Conservation (phyloP, 2,113 vertebrate genomes). For the Myocastor coypus region DNA sequence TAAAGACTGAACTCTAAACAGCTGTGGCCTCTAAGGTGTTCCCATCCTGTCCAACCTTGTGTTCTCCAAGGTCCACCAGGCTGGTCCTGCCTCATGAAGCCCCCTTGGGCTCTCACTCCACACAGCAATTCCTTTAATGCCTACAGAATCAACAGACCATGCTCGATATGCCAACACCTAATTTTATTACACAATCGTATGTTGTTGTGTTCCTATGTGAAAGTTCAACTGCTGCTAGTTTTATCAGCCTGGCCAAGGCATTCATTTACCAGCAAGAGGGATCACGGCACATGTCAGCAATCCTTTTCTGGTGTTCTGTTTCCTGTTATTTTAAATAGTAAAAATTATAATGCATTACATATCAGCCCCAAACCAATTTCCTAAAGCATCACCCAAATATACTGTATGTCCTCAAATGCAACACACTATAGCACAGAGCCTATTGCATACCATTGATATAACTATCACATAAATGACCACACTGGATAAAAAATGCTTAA, state of each 20-base stretch:
- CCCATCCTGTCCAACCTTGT: background rate
- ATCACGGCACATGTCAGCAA: background rate
- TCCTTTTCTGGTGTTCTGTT: background rate
- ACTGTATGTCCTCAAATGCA: conserved; percentile 17
- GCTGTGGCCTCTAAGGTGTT: too few relatives aligned
- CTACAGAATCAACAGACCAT: background rate
- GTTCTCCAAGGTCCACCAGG: background rate
- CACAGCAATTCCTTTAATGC: background rate
- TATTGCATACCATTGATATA: background rate
- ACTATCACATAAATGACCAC: background rate
- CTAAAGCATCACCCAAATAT: conserved; percentile 37
- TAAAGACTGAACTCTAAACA: background rate
- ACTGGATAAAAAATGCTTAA: background rate
- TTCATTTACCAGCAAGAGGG: background rate
- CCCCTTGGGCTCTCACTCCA: background rate
- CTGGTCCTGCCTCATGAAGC: background rate
- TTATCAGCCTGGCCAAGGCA: background rate
- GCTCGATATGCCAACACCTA: background rate
- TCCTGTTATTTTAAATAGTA: conserved; percentile 19
- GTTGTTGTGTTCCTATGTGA: background rate
- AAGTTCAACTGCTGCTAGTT: background rate
- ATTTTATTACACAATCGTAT: background rate
- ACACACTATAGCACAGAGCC: background rate
- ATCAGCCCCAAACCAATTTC: conserved; percentile 22
- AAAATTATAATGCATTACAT: background rate